Base-by-base conservation (phyloP, 2,113 vertebrate species). In the Centropus unirufus region DNA sequence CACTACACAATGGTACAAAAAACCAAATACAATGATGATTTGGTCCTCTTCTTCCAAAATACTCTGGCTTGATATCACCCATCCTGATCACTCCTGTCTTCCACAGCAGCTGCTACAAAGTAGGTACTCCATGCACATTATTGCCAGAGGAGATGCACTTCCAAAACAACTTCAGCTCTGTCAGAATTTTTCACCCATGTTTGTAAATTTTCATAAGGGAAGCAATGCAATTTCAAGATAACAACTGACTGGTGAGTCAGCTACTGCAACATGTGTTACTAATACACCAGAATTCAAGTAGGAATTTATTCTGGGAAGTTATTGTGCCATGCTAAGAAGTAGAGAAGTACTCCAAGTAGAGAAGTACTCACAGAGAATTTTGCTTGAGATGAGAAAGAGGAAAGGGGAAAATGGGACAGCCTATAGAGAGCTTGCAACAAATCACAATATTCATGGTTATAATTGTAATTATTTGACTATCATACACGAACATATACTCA, bases 111-210 rank as follows among this genome's bases (percentile, higher is more conserved):
- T 89, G 9, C 63, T 49, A 24, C 14, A 72, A 72, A 47, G 20
- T 15, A 57, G 32, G 24, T 34, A 4, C 5, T 58, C 40, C 21
- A 24, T 11, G 22, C 12, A 49, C 0, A 0, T 47, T 70, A 7
- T 49, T 64, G 74, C 10, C 49, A 74, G 59, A 62, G 24, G 34
- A 68, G n/a, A 39, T 20, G 8, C 10, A 9, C 32, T 51, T 88
- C 42, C 52, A 88, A 74, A 92, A 46, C 32, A 24, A 21, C 42
- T 79, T 32, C n/a, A 63, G 11, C n/a, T 49, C 0, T 7, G 58
- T 34, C 15, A 16, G 47, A 75, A 54, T 40, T 67, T 83, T 61
- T 76, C 70, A 73, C 7, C 14, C 27, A 22, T 1, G 0, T 20
- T 14, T 12, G 32, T 24, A 57, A 40, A 77, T 64, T 76, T 61